Conservation (phyloP, 2,888 invertebrate species). For the Tuta absoluta region DNA sequence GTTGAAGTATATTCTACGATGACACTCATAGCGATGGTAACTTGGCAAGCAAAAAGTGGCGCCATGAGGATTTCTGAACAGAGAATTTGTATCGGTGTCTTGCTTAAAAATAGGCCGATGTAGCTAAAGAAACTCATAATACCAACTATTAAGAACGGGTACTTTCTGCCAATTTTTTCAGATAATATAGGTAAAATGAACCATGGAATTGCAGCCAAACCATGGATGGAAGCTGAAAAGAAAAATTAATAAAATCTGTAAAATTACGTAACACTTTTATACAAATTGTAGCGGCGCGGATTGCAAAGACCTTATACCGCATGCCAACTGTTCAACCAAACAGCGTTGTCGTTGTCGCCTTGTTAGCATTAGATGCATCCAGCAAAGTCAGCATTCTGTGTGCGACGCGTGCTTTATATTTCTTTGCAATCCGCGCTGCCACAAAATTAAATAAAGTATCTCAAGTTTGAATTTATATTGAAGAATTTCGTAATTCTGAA, state of each 20-base stretch:
- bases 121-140: neutral
- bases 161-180: neutral
- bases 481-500: no score
- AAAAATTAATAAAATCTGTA: neutral
- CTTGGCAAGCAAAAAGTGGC: neutral
- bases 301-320: no score
- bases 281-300: no score
- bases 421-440: no score
- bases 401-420: no score
- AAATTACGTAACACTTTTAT: neutral
- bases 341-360: no score
- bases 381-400: no score
- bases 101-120: neutral
- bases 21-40: slow-evolving; percentile 28
- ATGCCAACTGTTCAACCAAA: no score
- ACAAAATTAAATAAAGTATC: no score
- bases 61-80: neutral
- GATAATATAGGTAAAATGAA: neutral
- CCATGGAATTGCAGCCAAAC: neutral
- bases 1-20: slow-evolving; percentile 37
- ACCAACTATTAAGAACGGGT: neutral
- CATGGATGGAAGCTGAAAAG: neutral
- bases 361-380: no score
- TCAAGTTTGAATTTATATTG: no score
- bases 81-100: neutral